A percentile compares a stretch with the other conserved stretches of the same genome.
Conservation (phyloP, 2,888 invertebrate species). For the Heteromyza rotundicornis region DNA sequence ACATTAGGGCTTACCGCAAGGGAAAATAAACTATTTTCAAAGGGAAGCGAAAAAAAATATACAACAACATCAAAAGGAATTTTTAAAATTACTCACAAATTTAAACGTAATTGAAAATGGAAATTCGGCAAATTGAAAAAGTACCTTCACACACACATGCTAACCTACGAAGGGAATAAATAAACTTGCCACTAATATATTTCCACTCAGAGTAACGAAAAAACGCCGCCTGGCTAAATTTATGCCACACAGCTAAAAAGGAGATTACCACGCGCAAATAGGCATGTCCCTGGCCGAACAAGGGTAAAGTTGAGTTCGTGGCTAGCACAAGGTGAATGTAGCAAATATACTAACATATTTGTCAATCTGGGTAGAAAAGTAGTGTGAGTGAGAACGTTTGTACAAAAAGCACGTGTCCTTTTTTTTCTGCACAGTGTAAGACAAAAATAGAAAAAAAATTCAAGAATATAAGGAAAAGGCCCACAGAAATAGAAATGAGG, state of each 20-base stretch:
- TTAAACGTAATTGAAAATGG: slow-evolving; percentile 1
- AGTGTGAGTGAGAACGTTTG: neutral
- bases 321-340: too few relatives aligned
- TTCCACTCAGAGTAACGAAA: neutral
- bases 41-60: neutral
- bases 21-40: too few relatives aligned
- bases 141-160: too few relatives aligned
- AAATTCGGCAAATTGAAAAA: slow-evolving; percentile 3
- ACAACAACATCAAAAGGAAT: neutral
- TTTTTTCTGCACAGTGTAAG: neutral
- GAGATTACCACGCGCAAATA: too few relatives aligned
- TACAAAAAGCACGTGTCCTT: neutral
- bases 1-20: too few relatives aligned
- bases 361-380: neutral
- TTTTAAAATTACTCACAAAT: neutral
- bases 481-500: neutral
- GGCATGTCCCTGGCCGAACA: too few relatives aligned
- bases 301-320: too few relatives aligned
- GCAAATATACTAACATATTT: neutral
- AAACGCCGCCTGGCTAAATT: neutral
- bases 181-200: too few relatives aligned
- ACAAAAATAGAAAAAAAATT: neutral
- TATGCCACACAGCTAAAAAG: too few relatives aligned
- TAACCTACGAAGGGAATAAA: too few relatives aligned
- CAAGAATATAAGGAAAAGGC: neutral